phyloP scores from a whole-genome alignment of 2,113 vertebrate genomes.

The Vulpes ferrilata region DNA sequence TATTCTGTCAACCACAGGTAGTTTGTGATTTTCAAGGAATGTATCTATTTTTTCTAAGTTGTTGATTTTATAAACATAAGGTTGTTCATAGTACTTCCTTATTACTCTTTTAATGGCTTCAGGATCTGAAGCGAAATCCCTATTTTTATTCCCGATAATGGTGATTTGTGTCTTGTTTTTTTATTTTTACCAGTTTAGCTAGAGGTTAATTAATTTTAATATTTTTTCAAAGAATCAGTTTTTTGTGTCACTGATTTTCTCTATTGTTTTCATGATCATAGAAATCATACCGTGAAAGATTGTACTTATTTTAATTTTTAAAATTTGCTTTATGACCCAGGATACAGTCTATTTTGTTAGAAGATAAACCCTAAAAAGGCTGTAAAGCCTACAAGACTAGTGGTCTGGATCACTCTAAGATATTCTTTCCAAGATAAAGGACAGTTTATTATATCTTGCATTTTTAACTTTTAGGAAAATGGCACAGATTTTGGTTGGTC shows the following conservation, averaged over 20 bases:
- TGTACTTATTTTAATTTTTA: background rate
- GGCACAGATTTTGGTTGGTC: background rate
- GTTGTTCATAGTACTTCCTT: background rate
- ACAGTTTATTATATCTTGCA: background rate
- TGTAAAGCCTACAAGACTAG: background rate
- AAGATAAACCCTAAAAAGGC: background rate
- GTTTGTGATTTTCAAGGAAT: background rate
- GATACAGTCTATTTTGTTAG: background rate
- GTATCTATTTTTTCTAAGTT: background rate
- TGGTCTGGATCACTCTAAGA: background rate
- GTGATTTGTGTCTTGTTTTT: background rate
- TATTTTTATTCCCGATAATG: background rate
- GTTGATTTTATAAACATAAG: background rate
- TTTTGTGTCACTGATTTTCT: background rate
- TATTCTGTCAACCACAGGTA: background rate
- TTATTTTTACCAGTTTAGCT: background rate
- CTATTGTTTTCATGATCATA: background rate
- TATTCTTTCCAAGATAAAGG: background rate
- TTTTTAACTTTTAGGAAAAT: background rate
- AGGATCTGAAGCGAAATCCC: background rate
- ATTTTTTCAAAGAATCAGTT: background rate
- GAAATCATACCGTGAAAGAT: background rate
- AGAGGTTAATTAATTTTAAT: background rate
- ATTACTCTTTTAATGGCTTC: background rate
- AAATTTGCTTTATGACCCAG: background rate